Evolutionary conservation across 2,797 vertebrate species (phyloP).

Genomic region (Enteromius paludinosus): DNA sequence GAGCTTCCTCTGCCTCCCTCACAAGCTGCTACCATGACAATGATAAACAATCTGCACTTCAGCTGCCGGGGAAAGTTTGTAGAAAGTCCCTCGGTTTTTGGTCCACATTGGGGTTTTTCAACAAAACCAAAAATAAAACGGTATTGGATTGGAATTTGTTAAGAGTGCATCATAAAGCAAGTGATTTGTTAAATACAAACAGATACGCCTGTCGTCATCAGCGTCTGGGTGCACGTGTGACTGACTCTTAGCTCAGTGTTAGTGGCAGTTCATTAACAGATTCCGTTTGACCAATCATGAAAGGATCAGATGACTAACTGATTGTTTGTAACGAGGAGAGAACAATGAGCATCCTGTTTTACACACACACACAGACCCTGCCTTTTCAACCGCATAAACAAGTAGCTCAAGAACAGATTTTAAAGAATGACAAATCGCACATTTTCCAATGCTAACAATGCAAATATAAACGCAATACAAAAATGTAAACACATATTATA

Average conservation of each 20-base stretch:
- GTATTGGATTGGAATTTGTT: neutral
- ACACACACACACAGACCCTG: conserved; percentile 8
- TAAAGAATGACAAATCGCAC: neutral
- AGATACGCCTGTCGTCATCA: neutral
- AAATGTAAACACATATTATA: neutral
- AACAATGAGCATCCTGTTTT: conserved; percentile 49
- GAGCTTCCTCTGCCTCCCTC: conserved; percentile 33
- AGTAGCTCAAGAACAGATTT: neutral
- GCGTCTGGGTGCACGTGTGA: neutral
- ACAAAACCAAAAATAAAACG: neutral
- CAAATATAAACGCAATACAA: neutral
- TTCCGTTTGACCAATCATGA: conserved; percentile 38
- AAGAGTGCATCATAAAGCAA: neutral
- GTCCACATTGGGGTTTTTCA: neutral
- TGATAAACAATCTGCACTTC: conserved; percentile 29
- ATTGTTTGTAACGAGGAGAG: conserved; percentile 44
- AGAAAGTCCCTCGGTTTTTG: conserved; percentile 6
- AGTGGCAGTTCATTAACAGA: conserved; percentile 39
- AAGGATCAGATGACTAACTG: conserved; percentile 34
- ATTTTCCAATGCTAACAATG: neutral
- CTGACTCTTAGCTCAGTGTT: conserved; percentile 19
- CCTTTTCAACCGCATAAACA: neutral
- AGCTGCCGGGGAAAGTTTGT: conserved; percentile 31
- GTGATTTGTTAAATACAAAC: conserved; percentile 19
- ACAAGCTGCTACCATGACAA: conserved; percentile 29